Evolutionary conservation across 1,140 invertebrate genomes (phyloP).

Genomic region (Caenorhabditis inopinata): DNA sequence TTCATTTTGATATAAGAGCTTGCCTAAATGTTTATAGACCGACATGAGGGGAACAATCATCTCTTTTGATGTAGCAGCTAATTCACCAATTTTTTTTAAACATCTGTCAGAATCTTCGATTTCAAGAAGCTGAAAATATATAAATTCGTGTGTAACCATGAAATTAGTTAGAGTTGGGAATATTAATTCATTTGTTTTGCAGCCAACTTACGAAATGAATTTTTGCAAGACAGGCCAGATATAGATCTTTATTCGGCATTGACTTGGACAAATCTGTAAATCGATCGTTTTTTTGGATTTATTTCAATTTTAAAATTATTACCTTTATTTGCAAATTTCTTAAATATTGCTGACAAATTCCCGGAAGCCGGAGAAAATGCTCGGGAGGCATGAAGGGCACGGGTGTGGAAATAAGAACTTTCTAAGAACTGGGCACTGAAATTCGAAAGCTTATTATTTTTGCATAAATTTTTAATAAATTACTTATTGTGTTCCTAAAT

Average conservation of each 20-base stretch:
- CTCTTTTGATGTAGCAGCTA: neutral
- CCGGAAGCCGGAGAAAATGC: neutral
- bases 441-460: neutral
- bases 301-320: conserved; percentile 55
- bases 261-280: neutral
- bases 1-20: neutral
- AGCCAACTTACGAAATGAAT: conserved; percentile 5
- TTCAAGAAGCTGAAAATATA: conserved; percentile 19
- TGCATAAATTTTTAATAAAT: neutral
- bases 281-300: neutral
- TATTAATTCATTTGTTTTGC: too few species aligned
- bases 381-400: conserved; percentile 3
- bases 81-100: neutral
- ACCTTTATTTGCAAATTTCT: conserved; percentile 24
- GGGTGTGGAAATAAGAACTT: conserved; percentile 21
- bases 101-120: neutral
- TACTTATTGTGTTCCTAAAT: too few species aligned
- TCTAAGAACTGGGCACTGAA: neutral
- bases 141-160: too few species aligned
- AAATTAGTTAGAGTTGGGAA: too few species aligned
- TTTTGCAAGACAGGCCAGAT: neutral
- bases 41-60: neutral
- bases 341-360: neutral
- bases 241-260: conserved; percentile 6
- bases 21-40: conserved; percentile 5